Evolutionary conservation across 2,113 vertebrate genomes (phyloP), one percentile per base, ranked within the genome.

Genomic region (Sander lucioperca): DNA sequence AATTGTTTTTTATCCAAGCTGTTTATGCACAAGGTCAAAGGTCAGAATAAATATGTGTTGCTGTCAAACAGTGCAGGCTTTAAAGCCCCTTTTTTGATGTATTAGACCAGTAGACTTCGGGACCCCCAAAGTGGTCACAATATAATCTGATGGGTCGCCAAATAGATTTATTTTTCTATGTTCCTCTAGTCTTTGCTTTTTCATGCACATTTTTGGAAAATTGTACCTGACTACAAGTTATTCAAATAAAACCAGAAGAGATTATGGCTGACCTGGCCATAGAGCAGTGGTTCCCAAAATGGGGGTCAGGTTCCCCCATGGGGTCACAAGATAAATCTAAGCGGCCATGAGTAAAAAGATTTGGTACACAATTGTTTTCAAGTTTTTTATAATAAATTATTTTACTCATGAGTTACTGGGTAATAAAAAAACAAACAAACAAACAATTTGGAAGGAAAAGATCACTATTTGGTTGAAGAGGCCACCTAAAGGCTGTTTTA

Each of bases 11-110:
- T 45, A 76, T 85, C 50, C 76, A 30, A 43, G 33, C 57, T 73
- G 59, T 81, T 84, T 62, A 76, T 63, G 39, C 27, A 23, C 4
- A 3, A 75, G 79, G 79, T 83, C 72, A 91, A 48, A 80, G 30
- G 84, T 89, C 79, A 83, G 30, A 50, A 64, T 78, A 33, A 68
- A 84, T 64, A 62, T 62, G 76, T 51, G 75, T 33, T 13, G 6
- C 18, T 66, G 73, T 76, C 63, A 74, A 77, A 80, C 19, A 33
- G 39, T 11, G 27, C 47, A 48, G 23, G 62, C 51, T 79, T 61
- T 82, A 59, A 77, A 57, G 71, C 54, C n/a, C n/a, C n/a, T n/a
- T n/a, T n/a, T 61, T 59, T 33, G 8, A 19, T 61, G 58, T 19
- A 25, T 3, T 54, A 54, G 61, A 63, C 19, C 16, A 50, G 43